Percentiles rank a stretch among this genome's conserved stretches.
These are phyloP conservation scores for Gryon sp. DNA, from an alignment of 1,140 invertebrate species.

Conservation along the genomic window DNA sequence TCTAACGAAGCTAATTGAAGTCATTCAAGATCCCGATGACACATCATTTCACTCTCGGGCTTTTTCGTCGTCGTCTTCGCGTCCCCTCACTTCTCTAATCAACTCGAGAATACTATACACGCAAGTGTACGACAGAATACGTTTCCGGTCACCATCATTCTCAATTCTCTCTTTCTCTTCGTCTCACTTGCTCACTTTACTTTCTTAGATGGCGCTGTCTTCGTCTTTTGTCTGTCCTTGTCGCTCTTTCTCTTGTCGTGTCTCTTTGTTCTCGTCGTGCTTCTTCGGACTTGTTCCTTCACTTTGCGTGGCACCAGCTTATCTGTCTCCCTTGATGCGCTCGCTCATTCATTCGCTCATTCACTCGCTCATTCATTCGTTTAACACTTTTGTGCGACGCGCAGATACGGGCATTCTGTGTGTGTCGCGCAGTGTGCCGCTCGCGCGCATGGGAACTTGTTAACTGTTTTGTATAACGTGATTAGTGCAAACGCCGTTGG, in stretches of 20 bases:
- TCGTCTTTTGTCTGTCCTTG: slow-evolving; percentile 12
- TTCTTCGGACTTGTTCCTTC: slow-evolving; percentile 38
- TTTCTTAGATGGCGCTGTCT: slow-evolving; percentile 4
- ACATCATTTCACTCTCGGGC: slow-evolving; percentile 14
- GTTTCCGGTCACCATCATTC: slow-evolving; percentile 70
- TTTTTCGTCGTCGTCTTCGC: slow-evolving; percentile 6
- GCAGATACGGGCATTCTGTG: slow-evolving; percentile 73
- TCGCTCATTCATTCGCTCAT: slow-evolving; percentile 68
- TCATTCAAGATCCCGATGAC: slow-evolving; percentile 76
- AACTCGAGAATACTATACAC: slow-evolving; percentile 64
- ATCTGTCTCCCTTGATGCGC: slow-evolving; percentile 49
- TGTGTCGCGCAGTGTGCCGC: slow-evolving; percentile 25
- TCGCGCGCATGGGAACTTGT: slow-evolving; percentile 70
- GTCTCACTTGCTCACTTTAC: neutral
- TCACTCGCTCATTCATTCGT: slow-evolving; percentile 74
- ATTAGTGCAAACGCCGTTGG: slow-evolving; percentile 68
- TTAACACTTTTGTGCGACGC: slow-evolving; percentile 76
- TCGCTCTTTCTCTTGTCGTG: slow-evolving; percentile 39
- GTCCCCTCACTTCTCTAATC: slow-evolving; percentile 64
- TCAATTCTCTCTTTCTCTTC: slow-evolving; percentile 41
- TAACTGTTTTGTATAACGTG: slow-evolving; percentile 77
- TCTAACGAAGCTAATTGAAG: slow-evolving; percentile 77
- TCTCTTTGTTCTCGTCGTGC: too few relatives aligned
- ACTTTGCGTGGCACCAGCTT: slow-evolving; percentile 53
- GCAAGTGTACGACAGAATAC: slow-evolving; percentile 64